phyloP scores from a whole-genome alignment of 2,113 vertebrate genomes.

The Poecile atricapillus region DNA sequence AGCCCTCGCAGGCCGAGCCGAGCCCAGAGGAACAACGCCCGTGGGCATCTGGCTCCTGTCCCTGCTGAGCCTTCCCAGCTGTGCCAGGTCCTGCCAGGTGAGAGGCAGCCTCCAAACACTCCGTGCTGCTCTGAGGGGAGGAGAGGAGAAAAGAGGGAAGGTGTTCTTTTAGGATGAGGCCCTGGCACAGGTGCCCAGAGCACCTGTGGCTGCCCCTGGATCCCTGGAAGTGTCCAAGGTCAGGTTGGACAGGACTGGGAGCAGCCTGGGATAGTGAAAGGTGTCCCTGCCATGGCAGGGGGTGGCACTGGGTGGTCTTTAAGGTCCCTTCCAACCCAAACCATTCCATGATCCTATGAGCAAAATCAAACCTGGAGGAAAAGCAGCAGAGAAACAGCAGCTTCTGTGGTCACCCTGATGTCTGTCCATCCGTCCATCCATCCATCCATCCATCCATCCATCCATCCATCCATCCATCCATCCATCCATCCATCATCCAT shows the following conservation, averaged over 20 bases:
- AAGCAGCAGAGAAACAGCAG: not conserved
- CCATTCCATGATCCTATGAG: not conserved
- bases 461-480: not conserved
- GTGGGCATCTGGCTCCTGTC: not conserved
- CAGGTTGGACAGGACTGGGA: accelerated
- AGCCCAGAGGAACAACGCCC: not conserved
- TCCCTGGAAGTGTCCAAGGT: not conserved
- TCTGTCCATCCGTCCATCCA: not conserved
- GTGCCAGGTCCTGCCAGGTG: not conserved
- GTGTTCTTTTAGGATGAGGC: not conserved
- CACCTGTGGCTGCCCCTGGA: not conserved
- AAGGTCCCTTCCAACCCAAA: not conserved
- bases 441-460: not conserved
- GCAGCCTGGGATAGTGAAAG: accelerated
- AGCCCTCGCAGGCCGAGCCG: accelerated
- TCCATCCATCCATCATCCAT: not conserved
- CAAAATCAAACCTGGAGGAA: not conserved
- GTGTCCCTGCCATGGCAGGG: not conserved
- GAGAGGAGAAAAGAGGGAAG: not conserved
- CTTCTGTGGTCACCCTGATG: not conserved
- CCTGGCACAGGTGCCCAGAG: not conserved
- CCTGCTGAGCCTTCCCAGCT: not conserved
- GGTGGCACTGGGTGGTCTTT: not conserved
- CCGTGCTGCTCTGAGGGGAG: not conserved
- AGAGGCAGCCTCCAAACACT: not conserved